Base-by-base conservation (phyloP, 2,888 invertebrate genomes). In the Eurytoma californica region DNA sequence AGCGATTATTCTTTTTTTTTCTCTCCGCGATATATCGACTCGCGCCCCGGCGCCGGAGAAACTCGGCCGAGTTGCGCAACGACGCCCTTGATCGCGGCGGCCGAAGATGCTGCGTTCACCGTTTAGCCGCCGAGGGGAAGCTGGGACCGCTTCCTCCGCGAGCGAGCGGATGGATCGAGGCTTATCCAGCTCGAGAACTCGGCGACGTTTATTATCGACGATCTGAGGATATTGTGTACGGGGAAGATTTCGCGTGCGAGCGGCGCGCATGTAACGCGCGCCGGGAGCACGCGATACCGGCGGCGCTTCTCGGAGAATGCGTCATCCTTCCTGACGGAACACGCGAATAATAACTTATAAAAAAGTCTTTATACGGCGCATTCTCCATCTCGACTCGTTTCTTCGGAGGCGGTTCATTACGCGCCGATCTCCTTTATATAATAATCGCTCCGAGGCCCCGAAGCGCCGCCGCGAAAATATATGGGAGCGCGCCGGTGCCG, bases 301-400 rank as follows among this genome's bases (percentile, higher is more conserved):
- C 57, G 67, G 13, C 49, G 61, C 24, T 69, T 63, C 63, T 14
- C 39, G 57, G 30, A 76, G 65, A 57, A 57, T 69, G 28, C 76
- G 69, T 68, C 65, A 76, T 70, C 55, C 75, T 67, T 60, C 60
- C 60, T 5, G 18, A 5, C 18, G 66, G 24, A 60, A 24, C 49
- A 28, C 55, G 30, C 55, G 28, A 76, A 76, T 57, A 76, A 76
- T 28, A 76, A 76, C 65, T 20, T 49, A 76, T 69, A 65, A 76
- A 60, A 69, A 74, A 73, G 30, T 60, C 28, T 24, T 58, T 72
- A 18, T 49, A 18, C 18, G 18, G 13, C 3, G 18, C 28, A 73
- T 66, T 57, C 57, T 16, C 58, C 24, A 24, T 65, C 57, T 39
- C 39, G 39, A 58, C 66, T 55, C 20, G 57, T 73, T 47, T 49